Percentiles rank a stretch among this genome's conserved stretches.
phyloP scores from a whole-genome alignment of 2,113 vertebrate genomes.

The Neodon shergylaensis region DNA sequence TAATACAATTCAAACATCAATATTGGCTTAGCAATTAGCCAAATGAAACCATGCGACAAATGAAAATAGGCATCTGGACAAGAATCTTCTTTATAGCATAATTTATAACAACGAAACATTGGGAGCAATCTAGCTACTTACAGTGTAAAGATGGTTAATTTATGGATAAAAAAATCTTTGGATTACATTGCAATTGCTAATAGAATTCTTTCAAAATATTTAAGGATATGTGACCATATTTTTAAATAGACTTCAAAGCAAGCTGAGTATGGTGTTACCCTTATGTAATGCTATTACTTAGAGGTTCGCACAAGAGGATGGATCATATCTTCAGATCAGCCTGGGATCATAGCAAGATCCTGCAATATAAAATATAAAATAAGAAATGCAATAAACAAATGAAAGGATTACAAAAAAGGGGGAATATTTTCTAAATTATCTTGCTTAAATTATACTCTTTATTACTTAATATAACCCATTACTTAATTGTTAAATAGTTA shows the following conservation, averaged over 20 bases:
- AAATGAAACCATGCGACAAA: not conserved
- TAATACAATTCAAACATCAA: not conserved
- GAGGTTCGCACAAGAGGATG: not conserved
- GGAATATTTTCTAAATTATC: not conserved
- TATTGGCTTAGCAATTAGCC: not conserved
- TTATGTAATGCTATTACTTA: not conserved
- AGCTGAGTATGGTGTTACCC: not conserved
- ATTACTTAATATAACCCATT: not conserved
- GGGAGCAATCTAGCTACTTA: not conserved
- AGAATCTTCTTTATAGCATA: not conserved
- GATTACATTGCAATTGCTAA: not conserved
- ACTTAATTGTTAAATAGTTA: constrained; percentile 5
- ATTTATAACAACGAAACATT: not conserved
- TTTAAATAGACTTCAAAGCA: not conserved
- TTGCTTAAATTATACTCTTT: constrained; percentile 1
- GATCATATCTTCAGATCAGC: not conserved
- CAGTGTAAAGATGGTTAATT: not conserved
- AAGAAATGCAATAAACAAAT: not conserved
- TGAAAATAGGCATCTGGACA: not conserved
- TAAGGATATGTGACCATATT: not conserved
- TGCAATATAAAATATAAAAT: not conserved
- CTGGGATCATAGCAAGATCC: not conserved
- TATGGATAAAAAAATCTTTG: not conserved
- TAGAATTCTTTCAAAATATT: not conserved
- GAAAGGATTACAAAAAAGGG: not conserved